A percentile compares a stretch with the other conserved stretches of the same genome.
Evolutionary conservation across 35 echinoderm and acorn worm species (phyloP).

Genomic region (Ophiothrix spiculata): DNA sequence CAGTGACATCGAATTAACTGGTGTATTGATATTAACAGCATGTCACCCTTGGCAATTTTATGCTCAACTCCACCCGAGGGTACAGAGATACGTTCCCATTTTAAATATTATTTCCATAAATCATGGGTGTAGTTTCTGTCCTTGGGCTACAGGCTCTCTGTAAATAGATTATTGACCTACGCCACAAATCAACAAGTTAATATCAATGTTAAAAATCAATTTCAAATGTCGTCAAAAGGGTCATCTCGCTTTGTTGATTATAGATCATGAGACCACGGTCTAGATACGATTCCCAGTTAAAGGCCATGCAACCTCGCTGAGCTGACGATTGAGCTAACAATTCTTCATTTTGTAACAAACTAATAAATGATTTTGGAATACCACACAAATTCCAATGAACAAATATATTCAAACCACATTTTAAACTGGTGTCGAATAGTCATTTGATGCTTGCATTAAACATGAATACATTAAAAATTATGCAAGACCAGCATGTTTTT

Average conservation of each 20-base stretch:
- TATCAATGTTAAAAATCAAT: neutral
- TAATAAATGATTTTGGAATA: too few species aligned
- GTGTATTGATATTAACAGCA: neutral
- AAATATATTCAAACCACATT: too few species aligned
- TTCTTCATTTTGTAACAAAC: too few species aligned
- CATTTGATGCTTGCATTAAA: too few species aligned
- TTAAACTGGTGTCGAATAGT: too few species aligned
- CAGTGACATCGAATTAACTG: neutral
- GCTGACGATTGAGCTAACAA: too few species aligned
- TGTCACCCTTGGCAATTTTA: neutral
- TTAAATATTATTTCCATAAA: neutral
- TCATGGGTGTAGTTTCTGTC: neutral
- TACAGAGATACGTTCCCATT: neutral
- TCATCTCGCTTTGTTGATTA: neutral
- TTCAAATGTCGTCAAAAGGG: neutral
- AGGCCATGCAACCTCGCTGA: too few species aligned
- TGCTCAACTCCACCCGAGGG: neutral
- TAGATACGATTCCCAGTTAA: too few species aligned
- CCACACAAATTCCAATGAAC: too few species aligned
- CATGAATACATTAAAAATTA: too few species aligned
- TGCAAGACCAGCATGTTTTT: too few species aligned
- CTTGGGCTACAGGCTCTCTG: neutral
- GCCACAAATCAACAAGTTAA: neutral
- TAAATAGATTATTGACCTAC: neutral
- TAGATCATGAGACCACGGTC: constrained; percentile 1